Evolutionary conservation across 2,113 vertebrate species (phyloP).

Genomic region (Dicentrarchus labrax): DNA sequence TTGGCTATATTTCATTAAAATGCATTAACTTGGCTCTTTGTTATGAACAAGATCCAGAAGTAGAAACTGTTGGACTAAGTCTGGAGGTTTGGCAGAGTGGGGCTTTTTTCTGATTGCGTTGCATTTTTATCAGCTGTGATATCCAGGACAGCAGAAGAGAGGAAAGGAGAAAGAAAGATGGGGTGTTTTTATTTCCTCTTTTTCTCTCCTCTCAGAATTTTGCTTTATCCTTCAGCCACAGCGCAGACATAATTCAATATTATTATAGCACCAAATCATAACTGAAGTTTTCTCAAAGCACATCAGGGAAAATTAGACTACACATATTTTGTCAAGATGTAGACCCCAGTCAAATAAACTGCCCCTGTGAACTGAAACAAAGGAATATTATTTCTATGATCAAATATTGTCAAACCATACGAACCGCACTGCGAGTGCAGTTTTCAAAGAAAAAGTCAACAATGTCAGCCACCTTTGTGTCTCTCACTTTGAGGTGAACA

Average conservation of each 20-base stretch:
- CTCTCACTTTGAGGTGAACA: slow-evolving; percentile 20
- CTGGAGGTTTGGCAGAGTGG: background rate
- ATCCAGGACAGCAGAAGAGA: too few relatives aligned
- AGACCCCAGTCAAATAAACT: background rate
- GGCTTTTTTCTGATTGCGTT: background rate
- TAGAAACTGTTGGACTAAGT: too few relatives aligned
- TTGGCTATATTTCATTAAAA: background rate
- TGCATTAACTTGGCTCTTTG: background rate
- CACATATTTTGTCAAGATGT: background rate
- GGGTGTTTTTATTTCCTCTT: background rate
- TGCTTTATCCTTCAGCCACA: background rate
- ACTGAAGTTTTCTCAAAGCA: background rate
- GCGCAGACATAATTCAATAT: too few relatives aligned
- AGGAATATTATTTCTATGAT: background rate
- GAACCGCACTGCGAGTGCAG: background rate
- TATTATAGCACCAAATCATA: background rate
- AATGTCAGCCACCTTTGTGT: slow-evolving; percentile 16
- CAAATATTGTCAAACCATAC: background rate
- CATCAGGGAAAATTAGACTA: background rate
- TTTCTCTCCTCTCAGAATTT: background rate
- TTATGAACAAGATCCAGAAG: background rate
- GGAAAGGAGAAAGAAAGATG: too few relatives aligned
- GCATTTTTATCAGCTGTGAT: background rate
- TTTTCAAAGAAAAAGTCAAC: background rate
- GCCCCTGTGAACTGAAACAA: background rate